Conservation (phyloP, 2,888 invertebrate species). For the Xanthorhoe designata region DNA sequence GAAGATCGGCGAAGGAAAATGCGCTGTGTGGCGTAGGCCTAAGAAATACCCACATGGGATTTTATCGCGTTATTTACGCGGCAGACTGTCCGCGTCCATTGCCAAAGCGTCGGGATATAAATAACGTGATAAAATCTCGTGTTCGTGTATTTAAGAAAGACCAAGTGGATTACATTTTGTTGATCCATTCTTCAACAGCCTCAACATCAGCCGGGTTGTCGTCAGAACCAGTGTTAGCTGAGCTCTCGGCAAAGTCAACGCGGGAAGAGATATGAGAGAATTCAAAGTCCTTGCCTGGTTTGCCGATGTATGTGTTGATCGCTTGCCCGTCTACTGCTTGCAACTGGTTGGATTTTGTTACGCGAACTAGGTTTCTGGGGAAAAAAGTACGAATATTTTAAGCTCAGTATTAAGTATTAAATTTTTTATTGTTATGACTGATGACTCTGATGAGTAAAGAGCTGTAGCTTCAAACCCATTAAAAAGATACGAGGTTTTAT, state of each 20-base stretch:
- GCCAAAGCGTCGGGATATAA: too few species aligned
- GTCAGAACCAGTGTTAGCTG: conserved; percentile 83
- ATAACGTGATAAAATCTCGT: not conserved
- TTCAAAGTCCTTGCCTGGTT: conserved; percentile 92
- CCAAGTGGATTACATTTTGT: conserved; percentile 74
- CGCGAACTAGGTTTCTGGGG: conserved; percentile 92
- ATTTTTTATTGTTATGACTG: too few species aligned
- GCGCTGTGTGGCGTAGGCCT: too few species aligned
- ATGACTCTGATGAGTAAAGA: too few species aligned
- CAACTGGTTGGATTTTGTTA: conserved; percentile 93
- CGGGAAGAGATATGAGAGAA: conserved; percentile 90
- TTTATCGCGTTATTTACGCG: too few species aligned
- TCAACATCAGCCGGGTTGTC: conserved; percentile 87
- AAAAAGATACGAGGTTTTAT: too few species aligned
- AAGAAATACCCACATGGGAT: too few species aligned
- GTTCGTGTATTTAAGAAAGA: not conserved
- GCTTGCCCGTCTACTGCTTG: conserved; percentile 89
- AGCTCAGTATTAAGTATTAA: not conserved
- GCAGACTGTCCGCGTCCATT: too few species aligned
- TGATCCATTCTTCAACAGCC: conserved; percentile 90
- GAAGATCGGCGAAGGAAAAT: too few species aligned
- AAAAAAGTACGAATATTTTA: conserved; percentile 1
- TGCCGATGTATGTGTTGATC: conserved; percentile 89
- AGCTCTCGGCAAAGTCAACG: conserved; percentile 90
- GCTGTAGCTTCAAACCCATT: too few species aligned